Percentiles rank a stretch among this genome's conserved stretches.
Conservation (phyloP, 2,113 vertebrate species). For the Egretta garzetta region DNA sequence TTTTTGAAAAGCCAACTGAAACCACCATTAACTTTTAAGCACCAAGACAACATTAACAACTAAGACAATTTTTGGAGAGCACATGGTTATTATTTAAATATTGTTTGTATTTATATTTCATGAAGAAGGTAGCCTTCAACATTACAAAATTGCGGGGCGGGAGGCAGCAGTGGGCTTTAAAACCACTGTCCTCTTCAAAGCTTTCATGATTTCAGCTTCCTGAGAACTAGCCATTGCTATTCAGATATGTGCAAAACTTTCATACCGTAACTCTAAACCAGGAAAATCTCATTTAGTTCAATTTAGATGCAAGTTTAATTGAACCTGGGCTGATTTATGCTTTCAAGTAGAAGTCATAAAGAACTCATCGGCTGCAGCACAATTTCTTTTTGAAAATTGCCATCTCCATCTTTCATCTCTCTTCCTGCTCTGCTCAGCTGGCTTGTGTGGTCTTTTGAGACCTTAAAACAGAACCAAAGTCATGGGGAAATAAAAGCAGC, state of each 20-base stretch:
- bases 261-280: neutral
- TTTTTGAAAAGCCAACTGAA: neutral
- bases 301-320: conserved; percentile 57
- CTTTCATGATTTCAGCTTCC: neutral
- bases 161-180: neutral
- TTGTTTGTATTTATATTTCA: neutral
- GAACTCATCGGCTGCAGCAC: neutral
- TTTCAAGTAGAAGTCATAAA: conserved; percentile 30
- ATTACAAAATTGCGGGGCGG: neutral
- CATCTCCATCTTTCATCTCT: conserved; percentile 8
- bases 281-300: neutral
- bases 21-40: neutral
- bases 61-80: neutral
- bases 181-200: neutral
- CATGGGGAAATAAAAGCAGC: conserved; percentile 36
- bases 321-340: conserved; percentile 10
- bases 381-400: conserved; percentile 25
- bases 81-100: neutral
- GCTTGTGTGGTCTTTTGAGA: conserved; percentile 40
- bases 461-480: conserved; percentile 13
- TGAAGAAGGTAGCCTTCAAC: neutral
- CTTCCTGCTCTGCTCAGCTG: conserved; percentile 13
- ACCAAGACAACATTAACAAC: neutral
- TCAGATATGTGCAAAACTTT: neutral
- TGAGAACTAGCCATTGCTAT: neutral